Base-by-base conservation (phyloP, 1,140 invertebrate species). In the Formica exsecta region DNA sequence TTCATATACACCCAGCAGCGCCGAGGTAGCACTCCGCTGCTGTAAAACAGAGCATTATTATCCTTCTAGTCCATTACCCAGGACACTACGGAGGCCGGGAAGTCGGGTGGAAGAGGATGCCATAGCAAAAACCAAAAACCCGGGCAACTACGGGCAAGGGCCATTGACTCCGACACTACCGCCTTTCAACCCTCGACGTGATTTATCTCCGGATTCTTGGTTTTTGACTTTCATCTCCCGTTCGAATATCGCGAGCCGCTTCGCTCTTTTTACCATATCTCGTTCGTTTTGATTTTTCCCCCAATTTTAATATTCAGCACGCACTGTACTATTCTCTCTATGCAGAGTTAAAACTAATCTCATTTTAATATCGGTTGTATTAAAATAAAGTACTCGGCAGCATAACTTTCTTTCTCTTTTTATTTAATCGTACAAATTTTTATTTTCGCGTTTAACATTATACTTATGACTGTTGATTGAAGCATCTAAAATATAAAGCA, bases 21-120 rank as follows among this genome's bases (percentile, higher is more conserved):
- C 79, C 77, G 77, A 85, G 86, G 68, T 73, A 51, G 88, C 81
- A 86, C 88, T 92, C 86, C 75, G 89, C 62, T 79, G 86, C 89
- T 91, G 90, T 91, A 91, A 92, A 91, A 92, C 91, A 92, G 88
- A 92, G 92, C 91, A 90, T 92, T 92, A 92, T 92, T 92, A 92
- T 92, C 88, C 91, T 92, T 92, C 92, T 92, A 92, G 87, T 91
- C 92, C 92, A 92, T 92, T 92, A 92, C 88, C 92, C 91, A 88
- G 91, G 74, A 90, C 90, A 87, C 90, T 90, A 87, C 83, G 86
- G 86, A 89, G 90, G 91, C 85, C 75, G 89, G 84, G 81, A 86
- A 92, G 87, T 79, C 81, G 84, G 79, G 32, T 88, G 87, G 84
- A 86, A 90, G 79, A 85, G 88, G 80, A 88, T 85, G 85, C 87